Evolutionary conservation across 2,797 vertebrate species (phyloP), one percentile per base, ranked within the genome.

Genomic region (Thunnus albacares): DNA sequence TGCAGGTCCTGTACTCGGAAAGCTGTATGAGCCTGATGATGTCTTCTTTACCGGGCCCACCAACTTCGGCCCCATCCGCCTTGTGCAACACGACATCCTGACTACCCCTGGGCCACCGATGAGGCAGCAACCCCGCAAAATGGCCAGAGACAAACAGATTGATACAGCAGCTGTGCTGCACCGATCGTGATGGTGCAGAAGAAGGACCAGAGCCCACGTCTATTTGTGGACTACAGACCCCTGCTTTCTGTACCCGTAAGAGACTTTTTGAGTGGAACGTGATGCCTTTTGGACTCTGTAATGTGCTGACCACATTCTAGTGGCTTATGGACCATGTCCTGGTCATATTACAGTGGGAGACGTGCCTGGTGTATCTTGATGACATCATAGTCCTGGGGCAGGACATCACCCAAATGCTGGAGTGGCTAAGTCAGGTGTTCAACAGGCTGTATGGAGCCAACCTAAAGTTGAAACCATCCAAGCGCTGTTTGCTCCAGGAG

Each of bases 21-120:
- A 90, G 73, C 43, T 58, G 30, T 3, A 7, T 11, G 0, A 28
- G 14, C 2, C 59, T 87, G n/a, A 30, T 0, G 20, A 78, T 30
- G 79, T 84, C 0, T 87, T 89, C 17, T 89, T 77, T 4, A 77
- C 68, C 0, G 59, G 79, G 0, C 68, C 83, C 1, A 51, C 60
- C 12, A 68, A 90, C 5, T 61, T 87, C 1, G 63, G 86, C 3
- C 11, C 22, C 47, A 88, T 86, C 0, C 63, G 2, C 28, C 6
- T 90, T 0, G 80, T 89, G 2, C 70, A 88, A 12, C 84, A 88
- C 22, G 72, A 88, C 3, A 88, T 84, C 12, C 12, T 59, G 28
- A 77, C 51, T 8, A 15, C 14, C 0, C 80, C 49, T 1, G 83
- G 76, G 1, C 28, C 62, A 1, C 61, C 80, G 18, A 58, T 88